Conservation (phyloP, 2,888 invertebrate genomes). For the Drosophila kambysellisi region DNA sequence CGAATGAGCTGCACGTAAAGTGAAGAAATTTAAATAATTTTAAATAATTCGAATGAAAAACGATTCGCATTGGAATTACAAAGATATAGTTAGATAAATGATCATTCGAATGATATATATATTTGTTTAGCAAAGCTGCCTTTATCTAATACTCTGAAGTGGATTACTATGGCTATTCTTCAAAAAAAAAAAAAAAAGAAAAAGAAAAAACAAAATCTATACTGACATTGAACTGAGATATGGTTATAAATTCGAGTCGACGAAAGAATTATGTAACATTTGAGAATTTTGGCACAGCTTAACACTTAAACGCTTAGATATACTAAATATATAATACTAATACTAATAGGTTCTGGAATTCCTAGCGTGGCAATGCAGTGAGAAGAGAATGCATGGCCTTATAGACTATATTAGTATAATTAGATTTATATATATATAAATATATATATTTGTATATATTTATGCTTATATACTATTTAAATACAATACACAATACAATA, state of each 20-base stretch:
- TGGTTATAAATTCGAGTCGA: constrained; percentile 32
- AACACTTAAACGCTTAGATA: constrained; percentile 44
- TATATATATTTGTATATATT: constrained; percentile 2
- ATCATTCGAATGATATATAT: background rate
- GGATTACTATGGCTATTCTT: constrained; percentile 16
- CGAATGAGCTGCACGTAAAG: background rate
- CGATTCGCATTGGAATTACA: background rate
- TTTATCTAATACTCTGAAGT: constrained; percentile 23
- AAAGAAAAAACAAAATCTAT: background rate
- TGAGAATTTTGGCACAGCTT: constrained; percentile 71
- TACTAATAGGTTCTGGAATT: constrained; percentile 61
- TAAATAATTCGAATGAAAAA: background rate
- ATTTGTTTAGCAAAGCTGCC: background rate
- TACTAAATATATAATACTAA: constrained; percentile 20
- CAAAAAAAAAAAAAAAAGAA: background rate
- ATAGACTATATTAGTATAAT: constrained; percentile 18
- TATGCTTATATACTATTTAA: constrained; percentile 12
- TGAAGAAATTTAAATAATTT: background rate
- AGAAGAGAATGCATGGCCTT: constrained; percentile 41
- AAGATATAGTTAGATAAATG: background rate
- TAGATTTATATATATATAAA: constrained; percentile 1
- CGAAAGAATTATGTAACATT: constrained; percentile 41
- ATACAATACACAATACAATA: constrained; percentile 27
- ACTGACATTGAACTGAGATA: constrained; percentile 30
- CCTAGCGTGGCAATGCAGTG: constrained; percentile 45